A percentile compares a stretch with the other conserved stretches of the same genome.
Conservation (phyloP, 2,888 invertebrate species). For the Malthinus flaveolus region DNA sequence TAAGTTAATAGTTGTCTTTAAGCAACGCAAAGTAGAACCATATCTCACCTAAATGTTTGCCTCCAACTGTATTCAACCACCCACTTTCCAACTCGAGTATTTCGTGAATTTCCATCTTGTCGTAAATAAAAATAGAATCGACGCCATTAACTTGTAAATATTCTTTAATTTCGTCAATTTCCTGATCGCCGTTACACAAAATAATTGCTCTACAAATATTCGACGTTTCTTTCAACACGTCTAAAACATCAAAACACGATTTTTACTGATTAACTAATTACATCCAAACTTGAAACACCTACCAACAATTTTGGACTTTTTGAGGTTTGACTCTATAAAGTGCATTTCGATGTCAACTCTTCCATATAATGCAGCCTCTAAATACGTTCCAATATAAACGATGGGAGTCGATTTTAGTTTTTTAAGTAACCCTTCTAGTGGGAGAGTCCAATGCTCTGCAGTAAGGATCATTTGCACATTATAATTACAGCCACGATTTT, state of each 20-base stretch:
- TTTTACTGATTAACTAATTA: not conserved
- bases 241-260: conserved; percentile 38
- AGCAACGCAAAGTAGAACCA: not conserved
- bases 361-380: conserved; percentile 78
- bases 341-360: conserved; percentile 56
- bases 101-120: conserved; percentile 33
- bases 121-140: conserved; percentile 35
- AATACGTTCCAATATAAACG: conserved; percentile 70
- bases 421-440: conserved; percentile 60
- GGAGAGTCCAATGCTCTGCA: conserved; percentile 66
- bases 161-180: conserved; percentile 56
- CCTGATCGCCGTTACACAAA: conserved; percentile 62
- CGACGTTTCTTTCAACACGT: conserved; percentile 57
- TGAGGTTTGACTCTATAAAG: conserved; percentile 53
- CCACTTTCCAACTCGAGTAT: conserved; percentile 21
- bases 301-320: conserved; percentile 53
- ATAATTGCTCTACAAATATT: conserved; percentile 62
- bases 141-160: conserved; percentile 38
- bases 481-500: conserved; percentile 53
- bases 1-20: conserved; percentile 9
- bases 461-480: conserved; percentile 63
- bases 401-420: conserved; percentile 61
- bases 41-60: conserved; percentile 27
- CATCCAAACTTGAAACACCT: conserved; percentile 29
- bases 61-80: conserved; percentile 22